Base-by-base conservation (phyloP, 2,797 vertebrate genomes). In the Anabacerthia variegaticeps region DNA sequence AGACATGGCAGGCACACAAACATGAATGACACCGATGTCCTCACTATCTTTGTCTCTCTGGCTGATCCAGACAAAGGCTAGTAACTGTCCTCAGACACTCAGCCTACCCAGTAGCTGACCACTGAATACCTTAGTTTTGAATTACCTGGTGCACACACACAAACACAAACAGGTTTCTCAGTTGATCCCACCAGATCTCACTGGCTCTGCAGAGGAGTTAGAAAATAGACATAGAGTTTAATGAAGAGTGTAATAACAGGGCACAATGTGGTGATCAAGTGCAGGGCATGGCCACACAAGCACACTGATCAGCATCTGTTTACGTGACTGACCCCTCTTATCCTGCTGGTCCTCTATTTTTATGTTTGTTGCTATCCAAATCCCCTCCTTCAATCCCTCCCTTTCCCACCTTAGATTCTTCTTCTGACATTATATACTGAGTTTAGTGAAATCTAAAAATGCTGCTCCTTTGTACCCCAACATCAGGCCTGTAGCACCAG, bases 271-370 rank as follows among this genome's bases (percentile, higher is more conserved):
- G 10, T 3, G 14, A 51, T 30, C 21, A 41, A 15, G 4, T 36
- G 6, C 15, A 49, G 32, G 8, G 4, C 12, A 51, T 1, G 1
- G 19, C 9, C 19, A 59, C n/a, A 30, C 3, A 39, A 63, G 10
- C 0, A 0, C 30, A 10, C 1, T 17, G 36, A 34, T n/a, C 22
- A 61, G 7, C 6, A 37, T 32, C 43, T 46, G 1, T n/a, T 54
- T 73, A 26, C 16, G 34, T 21, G 37, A 34, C 18, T 37, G 56
- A 67, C 7, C 4, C 4, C 7, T 59, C 32, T 75, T 54, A 58
- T 12, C 10, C 2, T 26, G 4, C 62, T 69, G 10, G 8, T 51
- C 7, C 18, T 79, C 23, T 68, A 21, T 82, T 87, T 85, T 78
- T 30, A 2, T 14, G 30, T 48, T 23, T 63, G 11, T 55, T 88